Evolutionary conservation across 2,113 vertebrate genomes (phyloP).

Genomic region (Cochlearius cochlearius): DNA sequence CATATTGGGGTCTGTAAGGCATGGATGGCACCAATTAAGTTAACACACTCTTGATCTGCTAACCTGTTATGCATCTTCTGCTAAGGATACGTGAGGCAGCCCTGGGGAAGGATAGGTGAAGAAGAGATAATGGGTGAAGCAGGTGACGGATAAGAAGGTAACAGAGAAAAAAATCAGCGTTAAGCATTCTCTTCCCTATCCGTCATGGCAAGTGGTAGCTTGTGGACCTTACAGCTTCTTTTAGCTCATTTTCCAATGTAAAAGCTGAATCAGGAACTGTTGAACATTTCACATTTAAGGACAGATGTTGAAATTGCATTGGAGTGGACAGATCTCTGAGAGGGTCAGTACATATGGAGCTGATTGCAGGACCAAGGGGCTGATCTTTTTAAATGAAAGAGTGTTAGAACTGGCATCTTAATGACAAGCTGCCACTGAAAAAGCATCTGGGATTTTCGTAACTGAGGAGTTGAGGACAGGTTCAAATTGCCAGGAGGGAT

Average conservation of each 20-base stretch:
- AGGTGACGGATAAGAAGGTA: not conserved
- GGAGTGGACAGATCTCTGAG: constrained; percentile 13
- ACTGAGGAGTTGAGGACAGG: constrained; percentile 44
- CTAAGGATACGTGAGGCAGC: not conserved
- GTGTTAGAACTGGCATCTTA: constrained; percentile 48
- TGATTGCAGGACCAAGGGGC: constrained; percentile 14
- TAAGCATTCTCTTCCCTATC: not conserved
- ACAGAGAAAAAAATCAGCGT: not conserved
- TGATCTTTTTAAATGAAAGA: constrained; percentile 46
- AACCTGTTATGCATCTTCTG: not conserved
- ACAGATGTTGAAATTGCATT: not conserved
- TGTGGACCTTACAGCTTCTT: not conserved
- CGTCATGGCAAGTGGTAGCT: not conserved
- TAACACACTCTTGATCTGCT: not conserved
- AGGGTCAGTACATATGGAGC: constrained; percentile 25
- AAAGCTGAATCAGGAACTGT: not conserved
- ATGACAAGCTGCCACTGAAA: constrained; percentile 52
- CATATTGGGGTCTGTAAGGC: not conserved
- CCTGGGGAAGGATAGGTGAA: not conserved
- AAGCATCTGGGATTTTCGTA: constrained; percentile 45
- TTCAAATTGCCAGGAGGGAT: constrained; percentile 46
- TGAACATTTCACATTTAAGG: constrained; percentile 5
- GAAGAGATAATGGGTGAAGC: not conserved
- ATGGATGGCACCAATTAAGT: not conserved
- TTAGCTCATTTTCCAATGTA: not conserved